Base-by-base conservation (phyloP, 2,113 vertebrate species). In the Phocoena sinus region DNA sequence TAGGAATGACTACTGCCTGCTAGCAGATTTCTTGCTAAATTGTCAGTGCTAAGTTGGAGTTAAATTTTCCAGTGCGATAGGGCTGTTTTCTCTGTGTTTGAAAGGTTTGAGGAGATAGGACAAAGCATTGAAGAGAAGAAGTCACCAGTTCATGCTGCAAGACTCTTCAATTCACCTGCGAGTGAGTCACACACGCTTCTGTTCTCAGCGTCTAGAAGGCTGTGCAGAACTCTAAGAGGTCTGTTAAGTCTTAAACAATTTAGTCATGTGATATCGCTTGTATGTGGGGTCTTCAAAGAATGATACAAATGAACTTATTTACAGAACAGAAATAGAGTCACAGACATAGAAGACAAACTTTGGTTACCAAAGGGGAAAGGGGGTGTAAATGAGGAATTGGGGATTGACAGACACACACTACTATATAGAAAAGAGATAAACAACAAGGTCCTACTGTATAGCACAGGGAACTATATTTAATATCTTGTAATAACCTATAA, bases 61-160 rank as follows among this genome's bases (percentile, higher is more conserved):
- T 31, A 85, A 80, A 91, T n/a, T 92, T 92, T 92, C 81, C 90
- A 97, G 53, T 28, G 14, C 28, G 58, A 62, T 15, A 17, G 21
- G 47, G 12, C 47, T 82, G 23, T 1, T 92, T 8, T 87, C 60
- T 26, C 38, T 56, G 36, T 41, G n/a, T 84, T 81, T 85, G 62
- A 89, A 91, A 62, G n/a, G 31, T 63, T 92, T 91, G 73, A n/a
- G 83, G 84, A 63, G 41, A 53, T 25, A 67, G 44, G 71, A 56
- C 50, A 88, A 81, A 85, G 1, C 38, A 62, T 79, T 44, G 84
- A 81, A 92, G 83, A 82, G 67, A 93, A 83, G 38, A 90, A 97
- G 92, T 26, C 2, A 76, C 62, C 76, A 76, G 60, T 71, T 20
- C 60, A 47, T 62, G 70, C 38, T 89, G 25, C 36, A 71, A 92